Conservation (phyloP, 2,113 vertebrate genomes). For the Chaetodon trifascialis region DNA sequence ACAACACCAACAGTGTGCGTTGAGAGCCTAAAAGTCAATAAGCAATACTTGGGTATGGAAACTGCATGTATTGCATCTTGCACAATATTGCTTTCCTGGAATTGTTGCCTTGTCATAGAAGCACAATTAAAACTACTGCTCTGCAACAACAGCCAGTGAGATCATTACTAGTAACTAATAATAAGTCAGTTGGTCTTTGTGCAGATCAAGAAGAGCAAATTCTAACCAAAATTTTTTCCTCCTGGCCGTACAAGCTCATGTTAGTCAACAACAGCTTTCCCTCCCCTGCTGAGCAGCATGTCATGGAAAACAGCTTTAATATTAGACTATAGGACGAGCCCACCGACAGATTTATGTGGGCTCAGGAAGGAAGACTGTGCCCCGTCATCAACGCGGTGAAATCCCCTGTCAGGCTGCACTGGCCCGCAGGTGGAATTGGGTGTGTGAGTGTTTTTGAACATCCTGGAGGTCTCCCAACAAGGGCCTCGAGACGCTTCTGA, state of each 20-base stretch:
- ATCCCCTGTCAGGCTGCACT: constrained; percentile 73
- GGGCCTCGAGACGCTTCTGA: constrained; percentile 52
- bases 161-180: background rate
- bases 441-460: constrained; percentile 74
- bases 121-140: background rate
- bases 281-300: constrained; percentile 53
- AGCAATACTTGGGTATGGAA: background rate
- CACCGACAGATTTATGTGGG: constrained; percentile 85
- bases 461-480: constrained; percentile 74
- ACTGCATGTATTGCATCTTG: background rate
- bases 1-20: constrained; percentile 16
- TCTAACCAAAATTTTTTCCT: constrained; percentile 17
- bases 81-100: background rate
- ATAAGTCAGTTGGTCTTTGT: constrained; percentile 20
- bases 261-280: constrained; percentile 59
- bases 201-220: constrained; percentile 8
- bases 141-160: background rate
- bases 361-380: constrained; percentile 83
- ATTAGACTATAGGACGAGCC: constrained; percentile 73
- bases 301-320: constrained; percentile 81
- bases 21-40: constrained; percentile 8
- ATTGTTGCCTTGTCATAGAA: background rate
- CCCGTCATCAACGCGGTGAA: constrained; percentile 79
- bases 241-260: constrained; percentile 6
- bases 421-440: constrained; percentile 75